Evolutionary conservation across 1,140 invertebrate species (phyloP).

Genomic region (Drosophila teissieri): DNA sequence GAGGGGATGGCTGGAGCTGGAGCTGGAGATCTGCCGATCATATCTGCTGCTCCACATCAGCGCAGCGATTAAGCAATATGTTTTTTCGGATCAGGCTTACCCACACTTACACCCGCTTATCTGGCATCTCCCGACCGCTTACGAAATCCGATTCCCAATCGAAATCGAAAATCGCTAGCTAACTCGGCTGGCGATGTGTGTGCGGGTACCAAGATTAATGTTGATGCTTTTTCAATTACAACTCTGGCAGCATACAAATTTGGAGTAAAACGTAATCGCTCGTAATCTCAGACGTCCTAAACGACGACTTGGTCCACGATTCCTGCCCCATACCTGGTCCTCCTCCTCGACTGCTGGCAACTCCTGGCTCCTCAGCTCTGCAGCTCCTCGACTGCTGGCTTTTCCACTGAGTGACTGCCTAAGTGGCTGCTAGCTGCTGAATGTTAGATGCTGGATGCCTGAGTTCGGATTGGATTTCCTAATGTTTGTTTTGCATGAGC

Average conservation of each 20-base stretch:
- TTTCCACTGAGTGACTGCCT: slow-evolving; percentile 72
- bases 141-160: slow-evolving; percentile 54
- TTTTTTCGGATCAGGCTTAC: slow-evolving; percentile 49
- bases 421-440: slow-evolving; percentile 72
- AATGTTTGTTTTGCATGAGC: slow-evolving; percentile 82
- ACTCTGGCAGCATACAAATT: slow-evolving; percentile 82
- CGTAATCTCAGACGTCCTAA: slow-evolving; percentile 83
- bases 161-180: slow-evolving; percentile 46
- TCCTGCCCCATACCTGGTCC: slow-evolving; percentile 22
- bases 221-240: slow-evolving; percentile 85
- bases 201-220: slow-evolving; percentile 83
- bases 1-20: slow-evolving; percentile 6
- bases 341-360: slow-evolving; percentile 4
- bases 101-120: slow-evolving; percentile 71
- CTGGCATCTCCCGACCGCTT: slow-evolving; percentile 42
- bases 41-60: slow-evolving; percentile 63
- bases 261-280: slow-evolving; percentile 83
- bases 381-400: slow-evolving; percentile 19
- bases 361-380: slow-evolving; percentile 17
- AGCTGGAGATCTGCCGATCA: slow-evolving; percentile 30
- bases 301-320: slow-evolving; percentile 66
- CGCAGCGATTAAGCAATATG: slow-evolving; percentile 73
- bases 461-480: slow-evolving; percentile 76
- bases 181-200: slow-evolving; percentile 58
- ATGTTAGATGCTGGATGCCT: slow-evolving; percentile 50